Evolutionary conservation across 2,888 invertebrate species (phyloP), one percentile per base, ranked within the genome.

Genomic region (Zaprionus lineosus): DNA sequence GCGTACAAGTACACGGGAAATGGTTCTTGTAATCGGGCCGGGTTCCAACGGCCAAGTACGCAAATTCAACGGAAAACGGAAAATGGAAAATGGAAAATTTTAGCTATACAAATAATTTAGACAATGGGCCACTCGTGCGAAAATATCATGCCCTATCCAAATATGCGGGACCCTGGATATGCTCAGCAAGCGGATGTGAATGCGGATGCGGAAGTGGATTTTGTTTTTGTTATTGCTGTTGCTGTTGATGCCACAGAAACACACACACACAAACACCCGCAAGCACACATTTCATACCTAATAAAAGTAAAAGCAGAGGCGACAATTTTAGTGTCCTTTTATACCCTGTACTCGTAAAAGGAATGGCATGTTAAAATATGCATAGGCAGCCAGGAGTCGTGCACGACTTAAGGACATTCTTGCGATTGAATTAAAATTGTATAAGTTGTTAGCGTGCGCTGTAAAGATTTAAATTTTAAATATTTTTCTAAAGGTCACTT

Each of bases 81-180:
- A 79, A 82, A 71, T 79, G 48, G 50, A 29, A 51, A 76, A 79
- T 69, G 71, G 55, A 78, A 79, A 83, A 68, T 79, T 52, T 67
- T 21, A 41, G 51, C 70, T 62, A 65, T 73, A 55, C 66, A 83
- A 83, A 79, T 83, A 73, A 78, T 78, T 78, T 78, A 79, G 79
- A 78, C 78, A 83, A 78, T 83, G 83, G 70, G 33, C 70, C 76
- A 78, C 79, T 83, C 78, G 78, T 83, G 78, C 78, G 64, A 70
- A 83, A 76, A 83, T 73, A 62, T 62, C 79, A 73, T 58, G 46
- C 43, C 60, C 57, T 53, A 56, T 60, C 34, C 9, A 43, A 51
- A 56, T 31, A n/a, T n/a, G n/a, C 33, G 1, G 6, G 11, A 14
- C 19, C 5, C 12, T 21, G 21, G 6, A 7, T 5, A 1, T 3